Evolutionary conservation across 1,140 invertebrate genomes (phyloP).

Genomic region (Drosophila pseudoananassae): DNA sequence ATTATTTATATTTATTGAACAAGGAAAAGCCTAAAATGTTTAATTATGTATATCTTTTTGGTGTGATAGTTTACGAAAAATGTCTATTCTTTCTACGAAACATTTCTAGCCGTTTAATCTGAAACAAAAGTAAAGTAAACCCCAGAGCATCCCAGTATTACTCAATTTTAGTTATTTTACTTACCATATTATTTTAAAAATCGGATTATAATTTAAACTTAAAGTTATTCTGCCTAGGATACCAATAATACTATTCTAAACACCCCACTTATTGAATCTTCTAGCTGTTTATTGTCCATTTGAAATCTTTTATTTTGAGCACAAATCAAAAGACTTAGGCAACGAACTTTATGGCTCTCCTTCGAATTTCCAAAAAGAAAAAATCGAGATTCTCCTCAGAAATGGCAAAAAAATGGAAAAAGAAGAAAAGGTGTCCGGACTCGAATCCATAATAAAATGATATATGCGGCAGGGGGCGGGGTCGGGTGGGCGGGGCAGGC

Average conservation of each 20-base stretch:
- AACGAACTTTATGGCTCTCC: conserved; percentile 58
- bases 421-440: conserved; percentile 24
- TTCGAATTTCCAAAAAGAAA: background rate
- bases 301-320: background rate
- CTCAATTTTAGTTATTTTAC: too few species aligned
- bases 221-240: background rate
- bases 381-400: conserved; percentile 10
- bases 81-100: too few species aligned
- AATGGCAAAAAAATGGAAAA: background rate
- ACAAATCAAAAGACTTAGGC: conserved; percentile 79
- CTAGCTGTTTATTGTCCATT: conserved; percentile 7
- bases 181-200: too few species aligned
- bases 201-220: too few species aligned
- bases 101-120: too few species aligned
- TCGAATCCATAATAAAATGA: conserved; percentile 36
- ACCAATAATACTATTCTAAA: background rate
- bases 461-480: conserved; percentile 23
- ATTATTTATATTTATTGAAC: too few species aligned
- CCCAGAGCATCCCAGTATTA: too few species aligned
- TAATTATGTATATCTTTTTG: too few species aligned
- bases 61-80: too few species aligned
- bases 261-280: background rate
- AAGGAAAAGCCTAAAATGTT: too few species aligned
- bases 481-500: conserved; percentile 30
- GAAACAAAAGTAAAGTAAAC: too few species aligned